Evolutionary conservation across 2,888 invertebrate genomes (phyloP).

Genomic region (Eilema depressum): DNA sequence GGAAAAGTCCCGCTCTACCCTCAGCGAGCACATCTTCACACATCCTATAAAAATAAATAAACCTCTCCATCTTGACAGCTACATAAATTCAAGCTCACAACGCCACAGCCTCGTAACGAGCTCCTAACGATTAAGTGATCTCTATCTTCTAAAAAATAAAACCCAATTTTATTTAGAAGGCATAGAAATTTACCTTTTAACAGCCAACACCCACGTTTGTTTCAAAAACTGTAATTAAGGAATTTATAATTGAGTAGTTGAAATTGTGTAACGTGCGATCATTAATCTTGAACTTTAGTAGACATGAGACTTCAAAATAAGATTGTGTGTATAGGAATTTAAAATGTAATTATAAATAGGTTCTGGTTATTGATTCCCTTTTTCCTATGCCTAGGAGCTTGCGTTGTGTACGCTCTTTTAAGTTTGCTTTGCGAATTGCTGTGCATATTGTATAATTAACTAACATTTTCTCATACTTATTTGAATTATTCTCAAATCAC

Average conservation of each 20-base stretch:
- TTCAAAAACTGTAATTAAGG: constrained; percentile 56
- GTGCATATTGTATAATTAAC: constrained; percentile 13
- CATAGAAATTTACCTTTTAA: constrained; percentile 17
- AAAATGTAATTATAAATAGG: constrained; percentile 13
- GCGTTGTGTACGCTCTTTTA: constrained; percentile 24
- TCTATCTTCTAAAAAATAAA: constrained; percentile 29
- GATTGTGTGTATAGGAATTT: constrained; percentile 17
- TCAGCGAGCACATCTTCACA: constrained; percentile 10
- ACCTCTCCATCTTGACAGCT: constrained; percentile 13
- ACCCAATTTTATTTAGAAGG: constrained; percentile 32
- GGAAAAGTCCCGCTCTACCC: constrained; percentile 26
- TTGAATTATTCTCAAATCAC: not conserved
- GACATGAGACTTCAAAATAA: constrained; percentile 29
- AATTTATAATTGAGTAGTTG: constrained; percentile 56
- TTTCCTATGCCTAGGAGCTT: constrained; percentile 23
- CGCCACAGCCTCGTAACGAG: constrained; percentile 33
- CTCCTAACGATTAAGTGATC: constrained; percentile 32
- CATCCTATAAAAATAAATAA: constrained; percentile 22
- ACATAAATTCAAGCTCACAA: constrained; percentile 23
- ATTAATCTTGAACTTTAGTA: constrained; percentile 48
- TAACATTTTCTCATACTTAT: not conserved
- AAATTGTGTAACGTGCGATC: constrained; percentile 46
- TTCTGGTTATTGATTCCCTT: constrained; percentile 4
- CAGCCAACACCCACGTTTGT: constrained; percentile 59
- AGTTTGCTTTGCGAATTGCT: constrained; percentile 38